Evolutionary conservation across 2,113 vertebrate species (phyloP), one percentile per base, ranked within the genome.

Genomic region (Meles meles): DNA sequence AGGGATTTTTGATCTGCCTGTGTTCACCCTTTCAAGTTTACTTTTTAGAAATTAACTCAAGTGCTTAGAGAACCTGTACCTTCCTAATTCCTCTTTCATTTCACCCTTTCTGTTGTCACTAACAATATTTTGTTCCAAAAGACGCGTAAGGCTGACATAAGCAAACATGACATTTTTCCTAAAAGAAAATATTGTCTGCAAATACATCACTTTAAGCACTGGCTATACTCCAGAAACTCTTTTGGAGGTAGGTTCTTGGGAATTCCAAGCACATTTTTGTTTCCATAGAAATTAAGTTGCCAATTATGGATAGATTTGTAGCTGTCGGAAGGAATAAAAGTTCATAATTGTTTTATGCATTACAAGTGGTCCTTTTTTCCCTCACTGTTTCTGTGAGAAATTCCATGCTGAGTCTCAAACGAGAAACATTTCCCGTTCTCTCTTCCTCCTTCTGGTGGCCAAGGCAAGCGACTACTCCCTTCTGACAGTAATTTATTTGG

Each of bases 401-500:
- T 92, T 92, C 59, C 94, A 90, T 80, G 18, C 69, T 52, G 49
- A 92, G 74, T 93, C 80, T 88, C 93, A 86, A 92, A 84, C 76
- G 52, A 96, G 74, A 88, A 92, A 83, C 69, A 84, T 93, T 95
- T 96, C 93, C 92, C 17, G 0, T 94, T 90, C 61, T 95, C 85
- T 93, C 80, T 97, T 94, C 81, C 79, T 97, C 89, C 72, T 97
- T 67, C 93, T 96, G 88, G 23, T 92, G 27, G 49, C 44, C 34
- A 72, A 93, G 76, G 76, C 31, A 81, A 84, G 47, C 97, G 47
- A 90, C 72, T 49, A 79, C 77, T 94, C 47, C 85, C 74, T 74
- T 93, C 31, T 96, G 61, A 71, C 79, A 93, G 52, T 93, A 92
- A 88, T 92, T 81, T 96, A 90, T 94, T 97, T 49, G 57, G 47